These are phyloP conservation scores for Tyrannus savana DNA, from an alignment of 2,113 vertebrate species.

Conservation along the genomic window DNA sequence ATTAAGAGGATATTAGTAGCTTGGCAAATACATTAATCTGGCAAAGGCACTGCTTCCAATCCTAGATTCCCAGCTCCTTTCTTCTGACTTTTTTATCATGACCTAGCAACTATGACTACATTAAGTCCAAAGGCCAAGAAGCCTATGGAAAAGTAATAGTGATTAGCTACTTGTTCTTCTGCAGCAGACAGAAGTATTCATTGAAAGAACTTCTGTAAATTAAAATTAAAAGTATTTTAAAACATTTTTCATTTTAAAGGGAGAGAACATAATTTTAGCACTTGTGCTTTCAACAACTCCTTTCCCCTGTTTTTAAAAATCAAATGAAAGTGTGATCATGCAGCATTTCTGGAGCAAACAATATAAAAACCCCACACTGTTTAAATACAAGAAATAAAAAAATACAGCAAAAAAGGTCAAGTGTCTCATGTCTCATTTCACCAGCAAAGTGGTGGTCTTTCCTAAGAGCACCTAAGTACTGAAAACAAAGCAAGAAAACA, in stretches of 20 bases:
- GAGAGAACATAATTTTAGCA: neutral
- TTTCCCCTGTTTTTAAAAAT: neutral
- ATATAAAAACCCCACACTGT: neutral
- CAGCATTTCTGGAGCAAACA: neutral
- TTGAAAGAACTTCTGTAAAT: neutral
- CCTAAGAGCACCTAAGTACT: neutral
- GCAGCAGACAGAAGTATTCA: neutral
- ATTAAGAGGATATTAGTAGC: no score
- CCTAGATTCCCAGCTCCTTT: no score
- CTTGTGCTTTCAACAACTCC: neutral
- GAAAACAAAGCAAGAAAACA: neutral
- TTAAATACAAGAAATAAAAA: neutral
- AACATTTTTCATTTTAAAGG: neutral
- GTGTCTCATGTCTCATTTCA: neutral
- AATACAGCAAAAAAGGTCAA: neutral
- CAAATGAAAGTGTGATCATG: neutral
- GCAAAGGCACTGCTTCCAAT: no score
- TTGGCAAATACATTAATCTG: no score
- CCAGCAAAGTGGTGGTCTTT: no score
- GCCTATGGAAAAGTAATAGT: neutral
- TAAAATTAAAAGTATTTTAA: neutral
- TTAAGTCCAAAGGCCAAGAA: no score
- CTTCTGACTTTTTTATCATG: no score
- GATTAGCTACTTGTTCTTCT: neutral
- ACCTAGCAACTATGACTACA: no score